Conservation (phyloP, 2,888 invertebrate genomes). For the Terebella lapidaria region DNA sequence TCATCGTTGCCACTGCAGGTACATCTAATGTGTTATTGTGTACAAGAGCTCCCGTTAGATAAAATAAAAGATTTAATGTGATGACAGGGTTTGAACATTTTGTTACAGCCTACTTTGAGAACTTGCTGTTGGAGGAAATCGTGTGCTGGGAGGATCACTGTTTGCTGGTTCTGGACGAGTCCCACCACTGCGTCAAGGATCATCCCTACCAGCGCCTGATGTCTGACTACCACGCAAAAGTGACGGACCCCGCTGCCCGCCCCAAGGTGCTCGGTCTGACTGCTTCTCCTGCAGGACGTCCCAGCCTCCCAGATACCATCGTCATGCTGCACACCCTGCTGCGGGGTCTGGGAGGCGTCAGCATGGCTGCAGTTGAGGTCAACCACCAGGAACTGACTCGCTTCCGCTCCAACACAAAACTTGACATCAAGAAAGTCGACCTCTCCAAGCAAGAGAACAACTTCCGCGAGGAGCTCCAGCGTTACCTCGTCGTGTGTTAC, state of each 20-base stretch:
- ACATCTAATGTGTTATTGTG: neutral
- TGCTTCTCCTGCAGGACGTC: slow-evolving; percentile 43
- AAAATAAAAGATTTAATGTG: neutral
- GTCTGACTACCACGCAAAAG: slow-evolving; percentile 22
- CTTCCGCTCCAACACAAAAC: slow-evolving; percentile 32
- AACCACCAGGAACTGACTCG: slow-evolving; percentile 21
- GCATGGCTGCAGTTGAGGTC: slow-evolving; percentile 27
- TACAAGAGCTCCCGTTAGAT: neutral
- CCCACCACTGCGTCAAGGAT: slow-evolving; percentile 42
- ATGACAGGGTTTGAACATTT: neutral
- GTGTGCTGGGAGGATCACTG: slow-evolving; percentile 38
- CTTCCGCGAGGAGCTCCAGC: slow-evolving; percentile 25
- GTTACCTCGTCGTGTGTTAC: slow-evolving; percentile 31
- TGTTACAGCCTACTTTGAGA: slow-evolving; percentile 35
- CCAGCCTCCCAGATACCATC: slow-evolving; percentile 26
- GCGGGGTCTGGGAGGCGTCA: slow-evolving; percentile 30
- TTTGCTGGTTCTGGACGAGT: slow-evolving; percentile 44
- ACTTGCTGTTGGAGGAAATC: slow-evolving; percentile 29
- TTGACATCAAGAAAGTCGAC: slow-evolving; percentile 11
- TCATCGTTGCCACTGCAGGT: slow-evolving; percentile 45
- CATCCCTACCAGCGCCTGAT: slow-evolving; percentile 40
- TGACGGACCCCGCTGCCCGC: slow-evolving; percentile 4
- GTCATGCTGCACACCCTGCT: slow-evolving; percentile 33
- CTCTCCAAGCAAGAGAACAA: slow-evolving; percentile 24
- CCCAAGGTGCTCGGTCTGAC: slow-evolving; percentile 43